phyloP scores from a whole-genome alignment of 2,888 invertebrate species.

The Drosophila nr. fundita region DNA sequence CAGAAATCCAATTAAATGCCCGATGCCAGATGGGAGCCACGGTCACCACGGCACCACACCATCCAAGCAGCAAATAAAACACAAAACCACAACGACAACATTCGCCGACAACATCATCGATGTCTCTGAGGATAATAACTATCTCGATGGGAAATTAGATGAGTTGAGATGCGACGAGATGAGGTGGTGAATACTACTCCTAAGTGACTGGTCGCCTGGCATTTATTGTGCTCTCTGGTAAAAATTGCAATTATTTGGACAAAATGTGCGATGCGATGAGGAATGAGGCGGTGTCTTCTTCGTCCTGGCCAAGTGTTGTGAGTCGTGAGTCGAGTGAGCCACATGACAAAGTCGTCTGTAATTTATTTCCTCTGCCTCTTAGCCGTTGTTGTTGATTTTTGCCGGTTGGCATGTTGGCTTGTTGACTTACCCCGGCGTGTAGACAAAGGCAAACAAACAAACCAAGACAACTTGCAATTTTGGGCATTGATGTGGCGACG shows the following conservation, averaged over 20 bases:
- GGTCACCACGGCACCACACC: conserved; percentile 7
- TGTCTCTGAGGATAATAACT: conserved; percentile 70
- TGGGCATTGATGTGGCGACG: conserved; percentile 67
- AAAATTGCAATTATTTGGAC: conserved; percentile 80
- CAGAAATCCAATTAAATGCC: conserved; percentile 79
- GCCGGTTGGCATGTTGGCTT: conserved; percentile 29
- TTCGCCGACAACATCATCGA: conserved; percentile 68
- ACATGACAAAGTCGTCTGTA: conserved; percentile 76
- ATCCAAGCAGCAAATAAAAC: conserved; percentile 34
- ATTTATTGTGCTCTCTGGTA: conserved; percentile 71
- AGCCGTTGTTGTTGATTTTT: conserved; percentile 11
- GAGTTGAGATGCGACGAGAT: conserved; percentile 3
- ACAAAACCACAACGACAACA: conserved; percentile 61
- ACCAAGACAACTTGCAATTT: conserved; percentile 62
- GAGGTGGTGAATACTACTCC: conserved; percentile 33
- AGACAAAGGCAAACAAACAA: conserved; percentile 58
- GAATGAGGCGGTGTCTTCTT: conserved; percentile 14
- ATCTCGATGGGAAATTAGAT: conserved; percentile 13
- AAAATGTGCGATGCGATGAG: conserved; percentile 55
- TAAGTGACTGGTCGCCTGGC: conserved; percentile 58
- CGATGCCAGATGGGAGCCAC: conserved; percentile 40
- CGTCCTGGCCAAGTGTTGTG: conserved; percentile 39
- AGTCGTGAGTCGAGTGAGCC: conserved; percentile 44
- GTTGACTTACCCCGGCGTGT: conserved; percentile 57
- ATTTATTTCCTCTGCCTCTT: conserved; percentile 64